Conservation (phyloP, 2,113 vertebrate species). For the Ceratotherium simum region DNA sequence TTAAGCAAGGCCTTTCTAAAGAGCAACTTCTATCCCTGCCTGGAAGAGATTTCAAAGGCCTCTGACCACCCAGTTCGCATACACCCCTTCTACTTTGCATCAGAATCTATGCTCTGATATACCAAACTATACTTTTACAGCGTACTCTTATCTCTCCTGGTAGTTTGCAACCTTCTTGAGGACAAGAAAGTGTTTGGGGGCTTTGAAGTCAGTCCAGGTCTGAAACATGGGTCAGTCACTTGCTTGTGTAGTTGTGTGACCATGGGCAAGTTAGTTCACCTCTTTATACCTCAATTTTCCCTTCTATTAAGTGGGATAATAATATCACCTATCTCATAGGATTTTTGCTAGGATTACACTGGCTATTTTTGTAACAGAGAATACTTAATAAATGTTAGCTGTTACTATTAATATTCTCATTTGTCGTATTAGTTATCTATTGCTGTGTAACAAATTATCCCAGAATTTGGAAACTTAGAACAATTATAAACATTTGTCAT, state of each 20-base stretch:
- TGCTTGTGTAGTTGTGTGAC: background rate
- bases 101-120: background rate
- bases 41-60: background rate
- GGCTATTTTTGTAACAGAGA: background rate
- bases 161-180: background rate
- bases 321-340: background rate
- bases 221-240: background rate
- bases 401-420: conserved; percentile 17
- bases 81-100: background rate
- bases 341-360: background rate
- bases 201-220: background rate
- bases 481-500: background rate
- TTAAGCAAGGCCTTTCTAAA: background rate
- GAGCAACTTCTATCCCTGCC: background rate
- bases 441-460: background rate
- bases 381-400: background rate
- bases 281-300: background rate
- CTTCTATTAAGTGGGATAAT: background rate
- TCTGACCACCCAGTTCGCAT: background rate
- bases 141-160: background rate
- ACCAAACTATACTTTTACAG: too few relatives aligned
- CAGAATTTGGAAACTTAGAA: background rate
- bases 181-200: background rate
- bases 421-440: background rate
- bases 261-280: background rate